phyloP scores from a whole-genome alignment of 2,888 invertebrate genomes.

The Marasmarcha lunaedactyla region DNA sequence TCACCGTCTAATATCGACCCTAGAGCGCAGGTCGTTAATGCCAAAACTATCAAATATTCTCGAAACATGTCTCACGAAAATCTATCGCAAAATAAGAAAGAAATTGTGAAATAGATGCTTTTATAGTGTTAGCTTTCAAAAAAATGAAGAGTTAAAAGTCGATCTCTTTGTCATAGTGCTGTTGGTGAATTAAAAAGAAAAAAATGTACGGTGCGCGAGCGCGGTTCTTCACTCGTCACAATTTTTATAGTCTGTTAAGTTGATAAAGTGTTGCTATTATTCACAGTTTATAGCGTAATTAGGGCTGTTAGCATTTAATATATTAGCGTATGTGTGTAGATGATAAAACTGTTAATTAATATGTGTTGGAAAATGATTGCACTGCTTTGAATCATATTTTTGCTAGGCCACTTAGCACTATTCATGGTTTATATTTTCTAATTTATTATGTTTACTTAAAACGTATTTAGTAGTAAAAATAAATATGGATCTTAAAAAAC shows the following conservation, averaged over 20 bases:
- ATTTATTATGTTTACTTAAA: too few species aligned
- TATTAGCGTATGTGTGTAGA: neutral
- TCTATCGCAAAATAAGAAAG: slow-evolving; percentile 47
- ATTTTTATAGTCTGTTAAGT: slow-evolving; percentile 6
- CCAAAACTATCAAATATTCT: slow-evolving; percentile 22
- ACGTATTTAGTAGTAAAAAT: too few species aligned
- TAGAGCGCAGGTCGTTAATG: slow-evolving; percentile 23
- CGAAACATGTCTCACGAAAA: slow-evolving; percentile 47
- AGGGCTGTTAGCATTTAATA: neutral
- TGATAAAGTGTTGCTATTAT: slow-evolving; percentile 1
- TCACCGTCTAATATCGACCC: slow-evolving; percentile 57
- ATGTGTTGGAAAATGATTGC: too few species aligned
- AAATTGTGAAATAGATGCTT: slow-evolving; percentile 42
- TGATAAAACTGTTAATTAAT: too few species aligned
- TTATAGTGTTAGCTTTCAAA: slow-evolving; percentile 60
- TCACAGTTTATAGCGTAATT: too few species aligned
- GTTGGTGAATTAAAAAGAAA: slow-evolving; percentile 33
- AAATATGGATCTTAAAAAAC: too few species aligned
- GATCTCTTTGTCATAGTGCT: slow-evolving; percentile 30
- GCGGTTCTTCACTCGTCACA: neutral
- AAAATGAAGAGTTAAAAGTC: slow-evolving; percentile 42
- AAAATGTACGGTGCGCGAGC: slow-evolving; percentile 15
- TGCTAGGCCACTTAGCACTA: too few species aligned
- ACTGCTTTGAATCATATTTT: too few species aligned
- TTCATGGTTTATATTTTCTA: too few species aligned